Evolutionary conservation across 2,113 vertebrate species (phyloP).

Genomic region (Archilochus colubris): DNA sequence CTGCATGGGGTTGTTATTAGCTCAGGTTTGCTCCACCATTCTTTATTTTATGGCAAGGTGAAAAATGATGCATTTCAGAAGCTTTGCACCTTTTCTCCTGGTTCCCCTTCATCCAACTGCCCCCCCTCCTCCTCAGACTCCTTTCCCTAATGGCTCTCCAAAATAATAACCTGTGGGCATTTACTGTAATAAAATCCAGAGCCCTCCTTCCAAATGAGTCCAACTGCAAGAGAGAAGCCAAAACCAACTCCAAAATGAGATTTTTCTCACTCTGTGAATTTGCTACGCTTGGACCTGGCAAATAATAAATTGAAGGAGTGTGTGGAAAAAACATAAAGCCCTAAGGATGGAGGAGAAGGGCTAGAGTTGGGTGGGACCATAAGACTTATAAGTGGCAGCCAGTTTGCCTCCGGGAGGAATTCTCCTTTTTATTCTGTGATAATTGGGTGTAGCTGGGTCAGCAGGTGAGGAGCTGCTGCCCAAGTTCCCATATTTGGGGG

Average conservation of each 20-base stretch:
- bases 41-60: constrained; percentile 23
- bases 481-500: neutral
- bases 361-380: neutral
- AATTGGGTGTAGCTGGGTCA: neutral
- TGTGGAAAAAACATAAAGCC: neutral
- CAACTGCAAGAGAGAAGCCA: constrained; percentile 15
- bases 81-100: neutral
- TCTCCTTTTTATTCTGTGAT: neutral
- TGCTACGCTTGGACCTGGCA: constrained; percentile 30
- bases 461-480: neutral
- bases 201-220: neutral
- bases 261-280: constrained; percentile 48
- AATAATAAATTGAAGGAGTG: neutral
- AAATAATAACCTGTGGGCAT: constrained; percentile 34
- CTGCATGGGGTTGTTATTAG: no score
- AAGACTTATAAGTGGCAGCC: neutral
- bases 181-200: constrained; percentile 36
- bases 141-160: neutral
- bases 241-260: constrained; percentile 34
- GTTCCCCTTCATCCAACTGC: neutral
- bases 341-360: neutral
- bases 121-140: neutral
- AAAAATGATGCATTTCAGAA: constrained; percentile 22
- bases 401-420: neutral
- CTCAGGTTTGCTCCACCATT: neutral